These are phyloP conservation scores for Malurus splendens DNA, from an alignment of 2,797 vertebrate genomes.

Conservation along the genomic window DNA sequence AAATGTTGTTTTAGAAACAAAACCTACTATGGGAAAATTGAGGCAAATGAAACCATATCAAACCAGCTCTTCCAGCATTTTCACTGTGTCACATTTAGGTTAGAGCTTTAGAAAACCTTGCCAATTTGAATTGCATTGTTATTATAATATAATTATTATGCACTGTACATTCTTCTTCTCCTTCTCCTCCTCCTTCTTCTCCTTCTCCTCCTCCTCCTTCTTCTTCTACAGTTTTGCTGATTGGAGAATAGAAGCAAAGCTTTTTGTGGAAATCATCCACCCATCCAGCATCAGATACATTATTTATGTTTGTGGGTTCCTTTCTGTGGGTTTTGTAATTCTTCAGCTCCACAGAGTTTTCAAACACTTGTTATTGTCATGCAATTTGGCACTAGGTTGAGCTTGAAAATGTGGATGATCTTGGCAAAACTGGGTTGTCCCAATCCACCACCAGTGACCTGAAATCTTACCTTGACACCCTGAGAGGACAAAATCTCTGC, in stretches of 20 bases:
- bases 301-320: rapidly evolving
- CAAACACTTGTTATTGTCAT: neutral
- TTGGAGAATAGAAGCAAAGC: neutral
- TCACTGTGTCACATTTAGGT: neutral
- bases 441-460: neutral
- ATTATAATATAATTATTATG: neutral
- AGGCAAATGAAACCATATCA: neutral
- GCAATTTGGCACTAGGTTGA: neutral
- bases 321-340: neutral
- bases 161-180: neutral
- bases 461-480: neutral
- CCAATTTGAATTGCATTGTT: neutral
- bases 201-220: neutral
- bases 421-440: neutral
- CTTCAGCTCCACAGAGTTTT: neutral
- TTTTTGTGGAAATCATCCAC: neutral
- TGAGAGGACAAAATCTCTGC: neutral
- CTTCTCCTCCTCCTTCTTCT: no score
- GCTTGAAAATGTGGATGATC: neutral
- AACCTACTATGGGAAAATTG: neutral
- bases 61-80: neutral
- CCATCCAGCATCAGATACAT: neutral
- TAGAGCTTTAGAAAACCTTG: neutral
- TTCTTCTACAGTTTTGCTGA: neutral
- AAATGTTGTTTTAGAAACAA: neutral